These are phyloP conservation scores for Phasia obesa DNA, from an alignment of 2,888 invertebrate species.

Conservation along the genomic window DNA sequence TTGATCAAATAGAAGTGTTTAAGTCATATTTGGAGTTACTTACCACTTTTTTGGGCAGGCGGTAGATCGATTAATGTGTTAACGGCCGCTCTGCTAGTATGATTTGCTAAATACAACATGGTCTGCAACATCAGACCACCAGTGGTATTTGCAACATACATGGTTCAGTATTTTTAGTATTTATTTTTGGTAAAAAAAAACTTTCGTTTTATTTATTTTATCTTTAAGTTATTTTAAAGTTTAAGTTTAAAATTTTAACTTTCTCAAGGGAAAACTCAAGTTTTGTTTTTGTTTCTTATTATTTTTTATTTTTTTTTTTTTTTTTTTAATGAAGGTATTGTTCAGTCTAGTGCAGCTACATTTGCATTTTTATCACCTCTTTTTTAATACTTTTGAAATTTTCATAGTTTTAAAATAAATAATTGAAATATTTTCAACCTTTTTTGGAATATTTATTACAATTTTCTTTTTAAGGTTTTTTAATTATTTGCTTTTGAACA, in stretches of 20 bases:
- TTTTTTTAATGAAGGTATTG: too few species aligned
- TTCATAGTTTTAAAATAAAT: too few species aligned
- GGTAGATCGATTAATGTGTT: slow-evolving; percentile 80
- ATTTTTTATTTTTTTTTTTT: too few species aligned
- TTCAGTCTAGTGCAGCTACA: too few species aligned
- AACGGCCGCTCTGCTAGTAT: slow-evolving; percentile 79
- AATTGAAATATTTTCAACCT: too few species aligned
- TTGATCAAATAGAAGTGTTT: not conserved
- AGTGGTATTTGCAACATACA: slow-evolving; percentile 81
- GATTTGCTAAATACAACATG: slow-evolving; percentile 82
- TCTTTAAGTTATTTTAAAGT: not conserved
- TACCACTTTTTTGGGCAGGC: slow-evolving; percentile 80
- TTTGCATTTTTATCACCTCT: too few species aligned
- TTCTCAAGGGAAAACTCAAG: too few species aligned
- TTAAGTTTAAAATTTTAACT: too few species aligned
- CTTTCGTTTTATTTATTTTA: not conserved
- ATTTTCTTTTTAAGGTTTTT: not conserved
- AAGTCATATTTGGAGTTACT: slow-evolving; percentile 71
- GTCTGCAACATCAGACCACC: slow-evolving; percentile 82
- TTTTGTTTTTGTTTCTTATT: too few species aligned
- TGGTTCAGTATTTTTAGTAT: slow-evolving; percentile 57
- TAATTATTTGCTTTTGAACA: not conserved
- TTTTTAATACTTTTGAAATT: too few species aligned
- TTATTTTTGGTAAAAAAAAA: slow-evolving; percentile 28
- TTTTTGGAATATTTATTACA: not conserved